Evolutionary conservation across 2,888 invertebrate genomes (phyloP).

Genomic region (Holacanthella duospinosa): DNA sequence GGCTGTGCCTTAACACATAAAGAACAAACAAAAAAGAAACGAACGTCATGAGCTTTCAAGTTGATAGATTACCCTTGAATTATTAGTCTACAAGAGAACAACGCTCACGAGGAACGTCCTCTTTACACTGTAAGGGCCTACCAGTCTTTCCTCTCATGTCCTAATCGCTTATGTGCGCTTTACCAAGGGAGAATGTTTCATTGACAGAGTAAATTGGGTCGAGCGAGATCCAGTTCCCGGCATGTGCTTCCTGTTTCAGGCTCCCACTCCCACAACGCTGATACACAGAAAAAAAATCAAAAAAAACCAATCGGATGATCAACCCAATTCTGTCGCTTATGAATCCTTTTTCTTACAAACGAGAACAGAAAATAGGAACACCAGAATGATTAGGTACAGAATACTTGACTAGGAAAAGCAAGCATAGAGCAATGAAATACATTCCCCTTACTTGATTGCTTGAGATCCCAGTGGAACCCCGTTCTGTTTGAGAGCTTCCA

Average conservation of each 20-base stretch:
- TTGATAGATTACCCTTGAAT: background rate
- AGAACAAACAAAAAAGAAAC: constrained; percentile 39
- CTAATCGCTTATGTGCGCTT: constrained; percentile 24
- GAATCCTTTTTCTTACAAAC: background rate
- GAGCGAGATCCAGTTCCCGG: constrained; percentile 34
- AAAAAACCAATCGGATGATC: constrained; percentile 32
- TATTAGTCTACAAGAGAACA: no score
- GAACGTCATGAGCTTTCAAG: constrained; percentile 30
- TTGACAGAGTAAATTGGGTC: constrained; percentile 2
- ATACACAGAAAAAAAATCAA: constrained; percentile 38
- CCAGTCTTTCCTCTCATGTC: background rate
- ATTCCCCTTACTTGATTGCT: constrained; percentile 42
- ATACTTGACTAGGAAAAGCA: background rate
- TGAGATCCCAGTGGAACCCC: constrained; percentile 49
- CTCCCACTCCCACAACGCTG: constrained; percentile 38
- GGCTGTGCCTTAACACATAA: constrained; percentile 38
- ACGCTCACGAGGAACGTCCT: no score
- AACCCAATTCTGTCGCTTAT: background rate
- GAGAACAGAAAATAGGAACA: background rate
- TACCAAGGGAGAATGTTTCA: constrained; percentile 35
- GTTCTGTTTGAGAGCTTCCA: constrained; percentile 75
- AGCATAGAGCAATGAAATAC: background rate
- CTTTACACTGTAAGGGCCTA: constrained; percentile 1
- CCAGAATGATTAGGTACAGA: background rate
- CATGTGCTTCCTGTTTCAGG: constrained; percentile 32